Evolutionary conservation across 2,797 vertebrate genomes (phyloP).

Genomic region (Danio jaintianensis): DNA sequence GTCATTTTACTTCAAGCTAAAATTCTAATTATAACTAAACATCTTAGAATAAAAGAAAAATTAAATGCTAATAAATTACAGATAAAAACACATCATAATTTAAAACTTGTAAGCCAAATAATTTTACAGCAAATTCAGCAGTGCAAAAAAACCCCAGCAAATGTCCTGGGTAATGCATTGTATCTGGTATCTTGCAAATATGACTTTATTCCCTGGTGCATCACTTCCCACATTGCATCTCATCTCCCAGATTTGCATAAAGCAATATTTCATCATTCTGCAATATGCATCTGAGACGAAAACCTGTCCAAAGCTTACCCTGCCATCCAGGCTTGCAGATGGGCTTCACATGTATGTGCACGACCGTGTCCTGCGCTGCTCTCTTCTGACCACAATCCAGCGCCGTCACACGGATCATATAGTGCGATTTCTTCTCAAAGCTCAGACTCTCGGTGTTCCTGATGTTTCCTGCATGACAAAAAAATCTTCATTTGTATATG

Average conservation of each 20-base stretch:
- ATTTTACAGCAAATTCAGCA: too few species aligned
- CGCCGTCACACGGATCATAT: conserved; percentile 93
- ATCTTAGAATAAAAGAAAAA: too few species aligned
- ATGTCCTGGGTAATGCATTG: background rate
- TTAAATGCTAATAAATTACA: too few species aligned
- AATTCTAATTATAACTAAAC: too few species aligned
- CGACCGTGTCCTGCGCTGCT: conserved; percentile 84
- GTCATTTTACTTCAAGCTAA: too few species aligned
- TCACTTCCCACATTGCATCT: background rate
- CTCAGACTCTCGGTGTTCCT: conserved; percentile 94
- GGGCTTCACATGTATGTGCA: conserved; percentile 91
- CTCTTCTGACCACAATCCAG: conserved; percentile 95
- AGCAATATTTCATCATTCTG: background rate
- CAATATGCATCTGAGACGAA: background rate
- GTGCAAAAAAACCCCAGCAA: too few species aligned
- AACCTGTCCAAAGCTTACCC: conserved; percentile 76
- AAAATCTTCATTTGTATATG: conserved; percentile 29
- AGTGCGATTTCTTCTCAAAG: conserved; percentile 89
- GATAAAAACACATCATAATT: too few species aligned
- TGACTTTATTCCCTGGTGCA: background rate
- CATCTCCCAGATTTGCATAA: background rate
- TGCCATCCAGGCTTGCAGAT: conserved; percentile 97
- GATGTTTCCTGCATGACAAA: conserved; percentile 86
- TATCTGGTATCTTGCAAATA: background rate
- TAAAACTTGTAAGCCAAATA: too few species aligned